These are phyloP conservation scores for Siniperca chuatsi DNA, from an alignment of 2,113 vertebrate species.

Conservation along the genomic window DNA sequence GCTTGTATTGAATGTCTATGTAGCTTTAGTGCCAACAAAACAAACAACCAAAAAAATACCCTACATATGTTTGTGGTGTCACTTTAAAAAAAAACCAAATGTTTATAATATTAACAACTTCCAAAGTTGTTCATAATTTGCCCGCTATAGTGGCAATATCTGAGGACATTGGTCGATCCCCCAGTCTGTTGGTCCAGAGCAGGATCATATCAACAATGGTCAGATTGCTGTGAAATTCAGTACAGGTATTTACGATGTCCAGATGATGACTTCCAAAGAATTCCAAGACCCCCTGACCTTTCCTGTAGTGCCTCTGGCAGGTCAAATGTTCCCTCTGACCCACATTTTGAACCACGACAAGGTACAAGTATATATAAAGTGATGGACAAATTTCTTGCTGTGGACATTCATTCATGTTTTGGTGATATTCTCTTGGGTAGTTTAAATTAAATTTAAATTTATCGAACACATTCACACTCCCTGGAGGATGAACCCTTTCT, in stretches of 20 bases:
- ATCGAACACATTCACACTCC: not conserved
- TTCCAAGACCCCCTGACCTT: not conserved
- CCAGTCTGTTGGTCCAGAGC: not conserved
- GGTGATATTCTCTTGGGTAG: no score
- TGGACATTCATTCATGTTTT: no score
- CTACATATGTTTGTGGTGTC: not conserved
- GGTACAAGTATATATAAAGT: not conserved
- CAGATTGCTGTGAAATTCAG: not conserved
- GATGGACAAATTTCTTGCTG: no score
- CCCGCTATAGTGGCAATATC: not conserved
- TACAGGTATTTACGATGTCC: not conserved
- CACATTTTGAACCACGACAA: not conserved
- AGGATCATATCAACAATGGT: not conserved
- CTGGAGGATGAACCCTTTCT: no score
- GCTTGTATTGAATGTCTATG: not conserved
- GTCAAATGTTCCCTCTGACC: not conserved
- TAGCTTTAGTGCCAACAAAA: not conserved
- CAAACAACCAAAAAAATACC: not conserved
- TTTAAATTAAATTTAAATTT: not conserved
- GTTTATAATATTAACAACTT: no score
- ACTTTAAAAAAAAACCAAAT: not conserved
- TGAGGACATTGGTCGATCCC: not conserved
- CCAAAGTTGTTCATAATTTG: not conserved
- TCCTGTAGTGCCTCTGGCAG: not conserved
- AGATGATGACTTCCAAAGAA: not conserved